Evolutionary conservation across 2,113 vertebrate genomes (phyloP), one percentile per base, ranked within the genome.

Genomic region (Pionites leucogaster): DNA sequence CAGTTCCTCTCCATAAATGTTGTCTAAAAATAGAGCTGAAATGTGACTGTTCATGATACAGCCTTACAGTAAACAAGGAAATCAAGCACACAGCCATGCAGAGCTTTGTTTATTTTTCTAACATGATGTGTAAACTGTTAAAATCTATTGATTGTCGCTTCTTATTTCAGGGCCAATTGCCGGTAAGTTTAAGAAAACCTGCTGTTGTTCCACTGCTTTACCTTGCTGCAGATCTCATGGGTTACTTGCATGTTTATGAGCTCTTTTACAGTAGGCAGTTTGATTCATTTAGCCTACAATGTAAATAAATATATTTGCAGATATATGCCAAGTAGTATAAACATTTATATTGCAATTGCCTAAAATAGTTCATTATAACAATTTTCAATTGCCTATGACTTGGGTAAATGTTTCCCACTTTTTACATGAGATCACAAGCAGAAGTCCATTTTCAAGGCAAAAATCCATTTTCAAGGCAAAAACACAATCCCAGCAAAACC

Each of bases 1-100:
- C 9, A 3, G 71, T 86, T 86, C 76, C 71, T 93, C 87, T 77
- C 60, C 82, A 70, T 82, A 82, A 82, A 80, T 39, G 17, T 60
- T 81, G 69, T 72, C 85, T 96, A 93, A 94, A 94, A 93, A 93
- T 85, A 96, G 88, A 95, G 42, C 80, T 75, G 86, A 83, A 96
- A 92, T 90, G 62, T 90, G 88, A 68, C 88, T 88, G 50, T 80
- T 81, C 41, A 63, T 86, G 93, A 93, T 52, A 88, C 6, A 86
- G 82, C 46, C 79, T 75, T 75, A 72, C 3, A 41, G 82, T 88
- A 96, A 96, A 94, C 79, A 90, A 71, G 79, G 90, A 94, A 93
- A 88, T 24, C 0, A 11, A 96, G 72, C 68, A 83, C 47, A 77
- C 6, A 93, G 41, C 27, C 18, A 17, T 15, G 35, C 88, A 71